Base-by-base conservation (phyloP, 2,888 invertebrate species). In the Lepidocyrtoides sp. region DNA sequence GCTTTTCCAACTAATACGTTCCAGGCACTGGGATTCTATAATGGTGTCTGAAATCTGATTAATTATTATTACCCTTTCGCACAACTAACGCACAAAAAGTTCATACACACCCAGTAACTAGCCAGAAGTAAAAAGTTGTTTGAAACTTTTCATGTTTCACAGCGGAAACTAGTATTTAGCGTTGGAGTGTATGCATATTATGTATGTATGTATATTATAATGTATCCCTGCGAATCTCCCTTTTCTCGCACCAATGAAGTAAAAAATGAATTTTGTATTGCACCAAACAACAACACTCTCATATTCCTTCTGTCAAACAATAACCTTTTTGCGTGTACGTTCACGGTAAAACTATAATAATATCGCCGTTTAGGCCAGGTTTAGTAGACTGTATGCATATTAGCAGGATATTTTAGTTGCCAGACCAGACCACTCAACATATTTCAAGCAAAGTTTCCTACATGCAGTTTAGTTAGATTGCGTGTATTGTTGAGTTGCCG, bases 111-210 rank as follows among this genome's bases (percentile, higher is more conserved):
- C 84, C 84, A 85, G 69, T 41, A 72, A 69, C 66, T 32, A 44
- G 23, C 72, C 14, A 20, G 48, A 12, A 44, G 32, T 66, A 26
- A 44, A 75, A 12, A 51, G 23, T 57, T 63, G 17, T 69, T 5
- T 0, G 14, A 54, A 54, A 54, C n/a, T 26, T 48, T 48, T 36
- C 48, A 4, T 23, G 14, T 20, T 36, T 54, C 26, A 75, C 14
- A 26, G 66, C 87, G 87, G 87, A 87, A 87, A 63, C 66, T 87
- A 51, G 20, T 79, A 87, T 87, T 87, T 87, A 36, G 36, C 36
- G 36, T 4, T 36, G 63, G 60, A 86, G 54, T 44, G 20, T n/a
- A n/a, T n/a, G n/a, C n/a, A n/a, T n/a, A n/a, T n/a, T n/a, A n/a
- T n/a, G n/a, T n/a, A n/a, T n/a, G n/a, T n/a, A n/a, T n/a, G n/a